Base-by-base conservation (phyloP, 2,888 invertebrate genomes). In the Lampropteryx suffumata region DNA sequence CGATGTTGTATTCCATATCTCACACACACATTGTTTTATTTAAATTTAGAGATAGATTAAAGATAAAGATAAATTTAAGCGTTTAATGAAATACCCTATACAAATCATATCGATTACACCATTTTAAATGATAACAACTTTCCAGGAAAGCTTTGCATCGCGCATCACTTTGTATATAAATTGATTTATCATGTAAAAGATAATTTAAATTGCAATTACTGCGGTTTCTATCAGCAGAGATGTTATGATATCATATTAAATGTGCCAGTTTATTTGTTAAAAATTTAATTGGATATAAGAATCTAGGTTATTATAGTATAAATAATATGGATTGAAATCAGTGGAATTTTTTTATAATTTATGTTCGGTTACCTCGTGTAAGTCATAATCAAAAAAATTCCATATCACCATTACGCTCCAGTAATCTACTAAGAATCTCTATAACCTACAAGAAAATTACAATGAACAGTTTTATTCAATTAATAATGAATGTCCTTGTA, bases 401-500 rank as follows among this genome's bases (percentile, higher is more conserved):
- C 51, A 33, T 36, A 29, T 37, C 11, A 28, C 28, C 10, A 46
- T 51, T 42, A 42, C 33, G 33, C 11, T n/a, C n/a, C 41, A 36
- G 33, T 37, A 42, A 26, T 35, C 42, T 32, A 39, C 42, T 2
- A 47, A 47, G 43, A 43, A 52, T 52, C 12, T 43, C 14, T 29
- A 43, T 33, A 29, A 9, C 24, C 6, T 5, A 6, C 3, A 10
- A 33, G 41, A 41, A 41, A 46, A 46, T 33, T 4, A 33, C 32
- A n/a, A 9, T 42, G 10, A n/a, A 37, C 7, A 6, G 24, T 27
- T 7, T 36, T 30, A 30, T 26, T 42, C 37, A 30, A 52, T 47
- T 29, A 39, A 47, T 47, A 13, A 47, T 17, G 32, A 39, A 43
- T 47, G 37, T 36, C 47, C 42, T 47, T 37, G 35, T 45, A 35